Conservation (phyloP, 23 tunicate genomes). For the Corella eumyota region DNA sequence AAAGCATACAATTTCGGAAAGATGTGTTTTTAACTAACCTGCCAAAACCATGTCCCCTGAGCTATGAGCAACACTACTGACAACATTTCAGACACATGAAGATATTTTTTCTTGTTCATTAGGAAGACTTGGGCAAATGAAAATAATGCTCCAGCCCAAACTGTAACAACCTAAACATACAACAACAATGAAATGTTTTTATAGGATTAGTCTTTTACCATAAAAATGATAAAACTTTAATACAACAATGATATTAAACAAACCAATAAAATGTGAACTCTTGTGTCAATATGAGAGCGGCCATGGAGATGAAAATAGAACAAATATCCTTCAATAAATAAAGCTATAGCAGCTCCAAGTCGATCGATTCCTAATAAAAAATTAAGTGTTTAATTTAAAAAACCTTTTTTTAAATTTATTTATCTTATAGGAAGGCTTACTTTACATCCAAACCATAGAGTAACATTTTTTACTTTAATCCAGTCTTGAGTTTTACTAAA, state of each 20-base stretch:
- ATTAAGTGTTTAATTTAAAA: background rate
- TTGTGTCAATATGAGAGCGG: conserved; percentile 81
- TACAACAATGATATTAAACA: background rate
- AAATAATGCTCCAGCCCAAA: conserved; percentile 85
- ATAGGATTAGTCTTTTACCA: background rate
- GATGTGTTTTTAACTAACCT: conserved; percentile 21
- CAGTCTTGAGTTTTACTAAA: too few relatives aligned
- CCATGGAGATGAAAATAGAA: conserved; percentile 96
- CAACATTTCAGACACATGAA: conserved; percentile 78
- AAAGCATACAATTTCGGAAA: background rate
- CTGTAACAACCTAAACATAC: conserved; percentile 55
- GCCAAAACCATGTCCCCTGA: conserved; percentile 99
- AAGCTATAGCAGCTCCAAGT: conserved; percentile 68
- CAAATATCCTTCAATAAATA: conserved; percentile 98
- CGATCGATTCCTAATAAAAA: conserved; percentile 74
- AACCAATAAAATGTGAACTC: conserved; percentile 86
- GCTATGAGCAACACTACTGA: conserved; percentile 30
- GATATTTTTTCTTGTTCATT: conserved; percentile 41
- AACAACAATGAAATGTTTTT: too few relatives aligned
- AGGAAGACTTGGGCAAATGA: conserved; percentile 54
- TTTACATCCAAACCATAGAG: too few relatives aligned
- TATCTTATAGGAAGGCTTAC: too few relatives aligned
- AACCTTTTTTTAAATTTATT: too few relatives aligned
- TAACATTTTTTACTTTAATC: too few relatives aligned
- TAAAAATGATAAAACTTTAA: background rate